phyloP scores from a whole-genome alignment of 2,888 invertebrate genomes.

The Himalopsyche anomala region DNA sequence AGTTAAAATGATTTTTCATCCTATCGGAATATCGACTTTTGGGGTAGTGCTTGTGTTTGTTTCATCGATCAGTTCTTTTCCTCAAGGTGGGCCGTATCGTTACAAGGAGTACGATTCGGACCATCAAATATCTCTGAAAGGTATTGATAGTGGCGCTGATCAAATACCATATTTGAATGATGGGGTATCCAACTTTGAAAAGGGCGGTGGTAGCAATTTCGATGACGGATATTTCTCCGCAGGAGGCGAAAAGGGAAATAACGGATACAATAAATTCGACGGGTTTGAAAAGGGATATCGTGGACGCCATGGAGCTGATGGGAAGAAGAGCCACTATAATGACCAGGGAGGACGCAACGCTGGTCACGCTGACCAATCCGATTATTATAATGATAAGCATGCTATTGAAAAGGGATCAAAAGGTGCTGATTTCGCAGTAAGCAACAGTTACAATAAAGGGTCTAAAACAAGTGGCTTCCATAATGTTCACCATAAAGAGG shows the following conservation, averaged over 20 bases:
- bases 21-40: neutral
- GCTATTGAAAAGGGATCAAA: slow-evolving; percentile 71
- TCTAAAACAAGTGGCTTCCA: slow-evolving; percentile 78
- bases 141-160: slow-evolving; percentile 39
- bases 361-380: slow-evolving; percentile 71
- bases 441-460: slow-evolving; percentile 76
- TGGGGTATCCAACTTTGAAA: slow-evolving; percentile 60
- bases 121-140: slow-evolving; percentile 50
- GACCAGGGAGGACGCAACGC: slow-evolving; percentile 69
- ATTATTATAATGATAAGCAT: slow-evolving; percentile 72
- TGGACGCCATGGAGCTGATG: slow-evolving; percentile 69
- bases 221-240: slow-evolving; percentile 68
- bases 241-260: slow-evolving; percentile 62
- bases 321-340: slow-evolving; percentile 71
- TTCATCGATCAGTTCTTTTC: neutral
- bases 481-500: slow-evolving; percentile 78
- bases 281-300: slow-evolving; percentile 69
- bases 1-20: neutral
- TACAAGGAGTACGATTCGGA: slow-evolving; percentile 49
- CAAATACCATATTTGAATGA: slow-evolving; percentile 26
- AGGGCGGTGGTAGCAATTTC: slow-evolving; percentile 69
- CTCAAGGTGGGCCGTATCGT: neutral
- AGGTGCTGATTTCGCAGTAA: slow-evolving; percentile 72
- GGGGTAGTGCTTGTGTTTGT: neutral
- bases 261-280: slow-evolving; percentile 62